A percentile compares a stretch with the other conserved stretches of the same genome.
phyloP scores from a whole-genome alignment of 1,140 invertebrate genomes.

The Galleria mellonella region DNA sequence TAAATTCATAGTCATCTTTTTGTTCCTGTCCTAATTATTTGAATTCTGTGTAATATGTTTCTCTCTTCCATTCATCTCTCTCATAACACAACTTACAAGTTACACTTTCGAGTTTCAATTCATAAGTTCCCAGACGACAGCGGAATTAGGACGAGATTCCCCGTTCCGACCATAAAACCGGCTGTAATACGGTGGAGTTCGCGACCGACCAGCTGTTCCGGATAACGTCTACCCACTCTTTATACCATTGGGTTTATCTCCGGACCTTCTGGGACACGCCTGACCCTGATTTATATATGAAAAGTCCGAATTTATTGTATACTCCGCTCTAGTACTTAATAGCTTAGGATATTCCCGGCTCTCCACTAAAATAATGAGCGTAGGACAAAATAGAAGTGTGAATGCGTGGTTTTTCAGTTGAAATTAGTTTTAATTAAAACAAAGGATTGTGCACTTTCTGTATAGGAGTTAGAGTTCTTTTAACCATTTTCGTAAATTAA shows the following conservation, averaged over 20 bases:
- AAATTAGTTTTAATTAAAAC: not conserved
- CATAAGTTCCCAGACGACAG: conserved; percentile 26
- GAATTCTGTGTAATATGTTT: no score
- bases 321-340: conserved; percentile 36
- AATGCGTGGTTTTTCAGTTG: conserved; percentile 3
- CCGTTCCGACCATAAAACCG: conserved; percentile 24
- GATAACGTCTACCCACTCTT: conserved; percentile 30
- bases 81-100: no score
- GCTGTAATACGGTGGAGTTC: conserved; percentile 39
- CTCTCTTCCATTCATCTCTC: no score
- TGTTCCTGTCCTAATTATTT: no score
- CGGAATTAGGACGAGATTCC: conserved; percentile 19
- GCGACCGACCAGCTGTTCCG: conserved; percentile 30
- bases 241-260: conserved; percentile 37
- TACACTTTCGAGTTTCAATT: conserved; percentile 18
- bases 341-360: conserved; percentile 38
- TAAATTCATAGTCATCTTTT: no score
- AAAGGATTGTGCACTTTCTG: no score
- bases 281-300: conserved; percentile 52
- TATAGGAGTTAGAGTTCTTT: no score
- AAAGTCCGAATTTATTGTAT: conserved; percentile 44
- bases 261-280: conserved; percentile 36
- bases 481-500: no score
- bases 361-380: conserved; percentile 33
- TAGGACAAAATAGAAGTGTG: conserved; percentile 15